Evolutionary conservation across 2,113 vertebrate genomes (phyloP).

Genomic region (Colaptes auratus): DNA sequence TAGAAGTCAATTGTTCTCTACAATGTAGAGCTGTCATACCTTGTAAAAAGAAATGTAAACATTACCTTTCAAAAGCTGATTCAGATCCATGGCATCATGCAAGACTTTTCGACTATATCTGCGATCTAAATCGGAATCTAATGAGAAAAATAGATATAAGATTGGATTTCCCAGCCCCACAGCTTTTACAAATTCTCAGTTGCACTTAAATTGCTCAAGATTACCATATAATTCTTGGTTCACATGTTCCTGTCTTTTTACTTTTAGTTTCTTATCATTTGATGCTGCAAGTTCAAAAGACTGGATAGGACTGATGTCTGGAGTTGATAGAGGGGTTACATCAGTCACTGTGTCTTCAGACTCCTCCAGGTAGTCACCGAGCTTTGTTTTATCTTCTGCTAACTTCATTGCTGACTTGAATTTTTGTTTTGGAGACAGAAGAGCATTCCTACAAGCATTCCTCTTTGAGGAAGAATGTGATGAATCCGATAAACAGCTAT

Average conservation of each 20-base stretch:
- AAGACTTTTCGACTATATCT: constrained; percentile 74
- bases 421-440: constrained; percentile 71
- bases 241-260: constrained; percentile 78
- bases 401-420: constrained; percentile 52
- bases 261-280: constrained; percentile 74
- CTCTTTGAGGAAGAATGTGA: constrained; percentile 61
- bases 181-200: constrained; percentile 18
- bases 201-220: constrained; percentile 40
- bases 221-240: constrained; percentile 73
- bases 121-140: constrained; percentile 70
- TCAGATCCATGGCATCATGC: constrained; percentile 83
- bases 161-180: not conserved
- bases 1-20: not conserved
- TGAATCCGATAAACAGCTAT: constrained; percentile 67
- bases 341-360: constrained; percentile 90
- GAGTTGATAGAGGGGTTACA: constrained; percentile 88
- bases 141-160: not conserved
- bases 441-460: constrained; percentile 5
- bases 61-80: constrained; percentile 84
- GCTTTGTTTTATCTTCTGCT: constrained; percentile 27
- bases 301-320: constrained; percentile 84
- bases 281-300: constrained; percentile 80
- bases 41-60: not conserved
- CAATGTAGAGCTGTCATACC: not conserved
- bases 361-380: constrained; percentile 65